Conservation (phyloP, 2,888 invertebrate species). For the Drosophila kambysellisi region DNA sequence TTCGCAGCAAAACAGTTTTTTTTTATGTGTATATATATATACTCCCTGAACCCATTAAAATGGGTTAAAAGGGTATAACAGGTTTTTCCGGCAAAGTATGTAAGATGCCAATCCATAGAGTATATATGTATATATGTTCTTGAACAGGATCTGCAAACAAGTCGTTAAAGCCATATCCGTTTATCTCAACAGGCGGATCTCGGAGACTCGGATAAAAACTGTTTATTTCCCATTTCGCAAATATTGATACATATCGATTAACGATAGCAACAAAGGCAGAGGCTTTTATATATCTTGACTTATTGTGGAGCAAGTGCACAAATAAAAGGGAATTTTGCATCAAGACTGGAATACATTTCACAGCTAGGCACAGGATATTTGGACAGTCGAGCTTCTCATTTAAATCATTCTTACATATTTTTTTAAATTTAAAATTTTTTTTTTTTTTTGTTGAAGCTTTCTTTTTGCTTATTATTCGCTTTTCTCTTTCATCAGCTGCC, state of each 20-base stretch:
- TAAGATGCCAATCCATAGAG: not conserved
- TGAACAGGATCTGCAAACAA: not conserved
- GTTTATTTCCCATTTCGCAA: not conserved
- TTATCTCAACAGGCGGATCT: not conserved
- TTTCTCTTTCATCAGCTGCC: not conserved
- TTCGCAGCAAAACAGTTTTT: not conserved
- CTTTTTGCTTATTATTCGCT: slow-evolving; percentile 1
- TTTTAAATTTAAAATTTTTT: not conserved
- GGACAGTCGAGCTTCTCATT: not conserved
- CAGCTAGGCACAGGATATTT: not conserved
- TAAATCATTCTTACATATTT: not conserved
- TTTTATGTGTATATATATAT: not conserved
- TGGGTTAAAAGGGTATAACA: not conserved
- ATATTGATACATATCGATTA: not conserved
- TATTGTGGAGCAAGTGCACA: not conserved
- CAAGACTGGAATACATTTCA: not conserved
- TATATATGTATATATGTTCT: not conserved
- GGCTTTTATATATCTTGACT: not conserved
- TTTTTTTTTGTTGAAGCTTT: slow-evolving; percentile 8
- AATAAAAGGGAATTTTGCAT: not conserved
- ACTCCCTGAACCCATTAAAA: not conserved
- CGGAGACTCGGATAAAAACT: not conserved
- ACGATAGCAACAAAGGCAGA: not conserved
- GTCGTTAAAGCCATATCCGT: not conserved
- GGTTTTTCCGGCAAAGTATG: not conserved